These are phyloP conservation scores for Pipa parva DNA, from an alignment of 2,113 vertebrate species.

Conservation along the genomic window DNA sequence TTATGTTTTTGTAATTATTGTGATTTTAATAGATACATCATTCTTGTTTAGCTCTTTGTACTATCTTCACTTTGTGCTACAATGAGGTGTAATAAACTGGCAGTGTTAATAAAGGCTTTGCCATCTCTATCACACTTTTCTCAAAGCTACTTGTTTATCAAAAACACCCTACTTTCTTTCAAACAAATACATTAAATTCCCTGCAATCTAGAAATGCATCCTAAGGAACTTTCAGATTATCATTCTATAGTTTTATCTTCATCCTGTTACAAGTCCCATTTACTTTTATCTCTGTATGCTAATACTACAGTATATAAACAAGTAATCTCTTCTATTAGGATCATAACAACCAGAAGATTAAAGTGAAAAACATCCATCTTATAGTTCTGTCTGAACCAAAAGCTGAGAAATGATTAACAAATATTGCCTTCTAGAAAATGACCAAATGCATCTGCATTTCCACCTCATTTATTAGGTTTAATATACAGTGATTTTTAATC, in stretches of 20 bases:
- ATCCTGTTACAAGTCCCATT: constrained; percentile 3
- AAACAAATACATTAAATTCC: no score
- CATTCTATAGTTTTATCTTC: not conserved
- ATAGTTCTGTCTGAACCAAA: not conserved
- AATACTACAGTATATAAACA: constrained; percentile 20
- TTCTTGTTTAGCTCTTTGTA: no score
- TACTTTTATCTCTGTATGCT: not conserved
- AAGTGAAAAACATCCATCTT: constrained; percentile 22
- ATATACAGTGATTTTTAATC: constrained; percentile 51
- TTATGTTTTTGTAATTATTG: no score
- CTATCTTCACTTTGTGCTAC: no score
- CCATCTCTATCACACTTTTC: no score
- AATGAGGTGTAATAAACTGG: no score
- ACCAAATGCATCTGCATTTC: constrained; percentile 50
- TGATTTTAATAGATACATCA: no score
- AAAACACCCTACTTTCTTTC: no score
- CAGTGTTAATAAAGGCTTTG: no score
- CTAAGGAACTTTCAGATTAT: no score
- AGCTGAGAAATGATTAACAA: constrained; percentile 46
- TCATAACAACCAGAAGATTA: constrained; percentile 19
- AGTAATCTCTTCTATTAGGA: constrained; percentile 14
- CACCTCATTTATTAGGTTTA: constrained; percentile 47
- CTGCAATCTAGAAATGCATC: no score
- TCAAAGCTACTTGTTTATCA: no score
- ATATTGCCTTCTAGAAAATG: constrained; percentile 45